phyloP scores from a whole-genome alignment of 2,888 invertebrate species.

The Troilus luridus region DNA sequence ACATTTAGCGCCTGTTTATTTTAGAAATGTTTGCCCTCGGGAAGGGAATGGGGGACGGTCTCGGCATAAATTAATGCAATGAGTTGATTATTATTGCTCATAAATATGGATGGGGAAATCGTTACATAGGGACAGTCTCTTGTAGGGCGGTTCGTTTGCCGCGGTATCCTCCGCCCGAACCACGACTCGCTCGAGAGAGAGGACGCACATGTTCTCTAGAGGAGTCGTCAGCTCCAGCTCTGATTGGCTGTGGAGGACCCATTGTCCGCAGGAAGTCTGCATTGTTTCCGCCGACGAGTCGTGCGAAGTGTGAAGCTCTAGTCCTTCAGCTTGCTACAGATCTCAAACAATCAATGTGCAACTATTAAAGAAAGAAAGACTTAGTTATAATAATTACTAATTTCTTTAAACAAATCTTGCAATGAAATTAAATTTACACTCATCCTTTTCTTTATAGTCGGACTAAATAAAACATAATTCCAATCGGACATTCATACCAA shows the following conservation, averaged over 20 bases:
- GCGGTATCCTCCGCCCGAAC: background rate
- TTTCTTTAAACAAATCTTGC: too few relatives aligned
- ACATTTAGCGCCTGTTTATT: conserved; percentile 43
- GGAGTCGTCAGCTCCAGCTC: background rate
- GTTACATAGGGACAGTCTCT: conserved; percentile 55
- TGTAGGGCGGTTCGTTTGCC: conserved; percentile 22
- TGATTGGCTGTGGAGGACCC: background rate
- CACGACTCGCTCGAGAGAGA: background rate
- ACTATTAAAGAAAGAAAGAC: too few relatives aligned
- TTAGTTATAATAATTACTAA: too few relatives aligned
- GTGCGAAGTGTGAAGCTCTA: background rate
- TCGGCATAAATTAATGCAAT: conserved; percentile 62
- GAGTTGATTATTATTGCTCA: conserved; percentile 64
- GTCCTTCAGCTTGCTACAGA: too few relatives aligned
- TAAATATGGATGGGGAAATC: conserved; percentile 63
- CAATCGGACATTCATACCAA: too few relatives aligned
- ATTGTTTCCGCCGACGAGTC: background rate
- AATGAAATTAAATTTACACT: too few relatives aligned
- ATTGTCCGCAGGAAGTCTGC: background rate
- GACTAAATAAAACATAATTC: too few relatives aligned
- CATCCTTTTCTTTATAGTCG: too few relatives aligned
- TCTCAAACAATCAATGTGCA: too few relatives aligned
- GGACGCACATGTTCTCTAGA: background rate
- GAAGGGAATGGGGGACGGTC: background rate
- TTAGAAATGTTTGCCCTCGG: conserved; percentile 45